A percentile compares a stretch with the other conserved stretches of the same genome.
Conservation (phyloP, 2,797 vertebrate genomes). For the Parambassis ranga region DNA sequence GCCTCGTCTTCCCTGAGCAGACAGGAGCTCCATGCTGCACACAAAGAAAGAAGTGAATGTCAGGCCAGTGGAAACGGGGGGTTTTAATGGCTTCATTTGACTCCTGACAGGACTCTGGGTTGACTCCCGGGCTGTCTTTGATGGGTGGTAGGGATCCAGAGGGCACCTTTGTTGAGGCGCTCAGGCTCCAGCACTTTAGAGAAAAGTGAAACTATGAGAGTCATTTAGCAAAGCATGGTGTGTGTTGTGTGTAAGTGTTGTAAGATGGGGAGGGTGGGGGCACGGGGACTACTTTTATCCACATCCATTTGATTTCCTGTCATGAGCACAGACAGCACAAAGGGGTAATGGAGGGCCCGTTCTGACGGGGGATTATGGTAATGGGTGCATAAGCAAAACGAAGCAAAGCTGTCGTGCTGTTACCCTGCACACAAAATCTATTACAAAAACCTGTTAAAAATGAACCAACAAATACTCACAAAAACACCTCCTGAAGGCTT, state of each 20-base stretch:
- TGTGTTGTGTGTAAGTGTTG: conserved; percentile 35
- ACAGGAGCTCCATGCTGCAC: neutral
- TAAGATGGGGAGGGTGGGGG: conserved; percentile 26
- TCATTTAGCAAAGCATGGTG: conserved; percentile 50
- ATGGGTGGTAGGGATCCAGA: conserved; percentile 54
- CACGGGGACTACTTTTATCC: conserved; percentile 57
- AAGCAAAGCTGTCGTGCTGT: conserved; percentile 21
- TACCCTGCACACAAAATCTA: conserved; percentile 5
- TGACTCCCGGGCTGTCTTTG: conserved; percentile 64
- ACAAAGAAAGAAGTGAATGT: conserved; percentile 42
- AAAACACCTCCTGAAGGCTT: conserved; percentile 45
- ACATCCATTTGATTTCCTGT: conserved; percentile 69
- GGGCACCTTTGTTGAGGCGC: conserved; percentile 62
- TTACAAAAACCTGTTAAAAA: conserved; percentile 10
- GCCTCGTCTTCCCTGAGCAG: neutral
- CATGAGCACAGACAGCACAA: conserved; percentile 64
- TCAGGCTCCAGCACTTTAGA: conserved; percentile 48
- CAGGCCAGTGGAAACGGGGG: conserved; percentile 29
- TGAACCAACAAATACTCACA: conserved; percentile 24
- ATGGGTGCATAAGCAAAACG: conserved; percentile 54
- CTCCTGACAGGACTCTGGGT: conserved; percentile 68
- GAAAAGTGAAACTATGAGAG: conserved; percentile 70
- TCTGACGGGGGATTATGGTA: conserved; percentile 68
- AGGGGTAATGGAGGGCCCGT: conserved; percentile 53
- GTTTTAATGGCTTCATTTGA: conserved; percentile 75